phyloP scores from a whole-genome alignment of 2,797 vertebrate species.

The Gobionotothen gibberifrons region DNA sequence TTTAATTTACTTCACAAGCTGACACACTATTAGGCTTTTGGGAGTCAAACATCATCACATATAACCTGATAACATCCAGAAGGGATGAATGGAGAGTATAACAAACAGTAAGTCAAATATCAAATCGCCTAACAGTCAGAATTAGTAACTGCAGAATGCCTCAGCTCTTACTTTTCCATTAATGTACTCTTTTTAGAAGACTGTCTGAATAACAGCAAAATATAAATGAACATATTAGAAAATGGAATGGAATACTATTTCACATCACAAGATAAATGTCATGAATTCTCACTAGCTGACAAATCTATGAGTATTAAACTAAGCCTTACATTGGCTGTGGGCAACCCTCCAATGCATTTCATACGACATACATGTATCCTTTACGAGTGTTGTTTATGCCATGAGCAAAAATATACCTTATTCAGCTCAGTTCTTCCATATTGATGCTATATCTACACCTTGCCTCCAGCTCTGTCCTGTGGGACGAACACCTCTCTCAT shows the following conservation, averaged over 20 bases:
- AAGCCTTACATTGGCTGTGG: slow-evolving; percentile 25
- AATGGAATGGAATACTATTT: slow-evolving; percentile 11
- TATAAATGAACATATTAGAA: not conserved
- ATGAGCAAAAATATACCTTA: slow-evolving; percentile 32
- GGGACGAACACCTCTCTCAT: slow-evolving; percentile 52
- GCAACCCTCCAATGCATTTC: slow-evolving; percentile 18
- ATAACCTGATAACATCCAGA: slow-evolving; percentile 37
- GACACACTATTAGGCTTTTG: slow-evolving; percentile 13
- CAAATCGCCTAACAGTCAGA: slow-evolving; percentile 66
- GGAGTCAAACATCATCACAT: slow-evolving; percentile 33
- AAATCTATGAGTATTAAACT: slow-evolving; percentile 32
- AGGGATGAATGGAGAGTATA: slow-evolving; percentile 38
- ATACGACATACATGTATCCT: slow-evolving; percentile 28
- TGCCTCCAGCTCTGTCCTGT: slow-evolving; percentile 59
- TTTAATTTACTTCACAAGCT: slow-evolving; percentile 35
- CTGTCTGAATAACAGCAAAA: slow-evolving; percentile 9
- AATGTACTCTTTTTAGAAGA: not conserved
- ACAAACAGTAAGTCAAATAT: slow-evolving; percentile 51
- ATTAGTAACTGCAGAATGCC: slow-evolving; percentile 14
- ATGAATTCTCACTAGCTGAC: slow-evolving; percentile 1
- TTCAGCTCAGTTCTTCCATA: slow-evolving; percentile 52
- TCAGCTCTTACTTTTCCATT: slow-evolving; percentile 1
- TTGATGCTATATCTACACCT: slow-evolving; percentile 58
- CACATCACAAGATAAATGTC: not conserved
- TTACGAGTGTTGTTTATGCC: slow-evolving; percentile 51